Percentiles rank a stretch among this genome's conserved stretches.
phyloP scores from a whole-genome alignment of 1,140 invertebrate genomes.

The Pseudomyrmex flavicornis region DNA sequence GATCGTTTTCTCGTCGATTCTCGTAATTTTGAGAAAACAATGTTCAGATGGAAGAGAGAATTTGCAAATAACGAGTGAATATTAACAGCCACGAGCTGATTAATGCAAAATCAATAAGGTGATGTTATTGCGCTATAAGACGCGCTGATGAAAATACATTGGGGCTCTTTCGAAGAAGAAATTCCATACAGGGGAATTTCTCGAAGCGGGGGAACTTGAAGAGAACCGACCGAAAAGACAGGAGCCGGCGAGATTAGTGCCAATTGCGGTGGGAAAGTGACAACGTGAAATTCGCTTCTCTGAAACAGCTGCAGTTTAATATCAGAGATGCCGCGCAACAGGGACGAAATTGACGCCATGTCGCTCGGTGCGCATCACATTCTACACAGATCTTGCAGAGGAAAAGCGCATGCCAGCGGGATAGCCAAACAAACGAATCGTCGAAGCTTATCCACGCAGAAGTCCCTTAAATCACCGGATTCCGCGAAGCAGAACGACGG shows the following conservation, averaged over 20 bases:
- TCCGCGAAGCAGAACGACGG: conserved; percentile 33
- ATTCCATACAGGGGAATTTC: conserved; percentile 26
- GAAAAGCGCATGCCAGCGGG: conserved; percentile 89
- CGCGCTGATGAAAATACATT: conserved; percentile 9
- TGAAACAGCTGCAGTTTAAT: neutral
- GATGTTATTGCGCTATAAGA: neutral
- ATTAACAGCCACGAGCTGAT: neutral
- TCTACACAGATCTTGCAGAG: conserved; percentile 89
- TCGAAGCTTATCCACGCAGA: conserved; percentile 36
- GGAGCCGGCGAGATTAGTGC: conserved; percentile 1
- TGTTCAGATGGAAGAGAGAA: neutral
- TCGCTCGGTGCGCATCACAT: conserved; percentile 81
- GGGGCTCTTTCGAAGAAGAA: conserved; percentile 14
- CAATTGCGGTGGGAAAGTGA: conserved; percentile 39
- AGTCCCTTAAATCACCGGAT: conserved; percentile 17
- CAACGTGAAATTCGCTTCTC: conserved; percentile 8
- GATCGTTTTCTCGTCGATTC: neutral
- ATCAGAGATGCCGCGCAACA: conserved; percentile 84
- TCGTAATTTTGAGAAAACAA: neutral
- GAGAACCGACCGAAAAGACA: neutral
- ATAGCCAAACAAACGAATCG: conserved; percentile 82
- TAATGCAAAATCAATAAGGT: neutral
- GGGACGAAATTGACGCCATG: conserved; percentile 82
- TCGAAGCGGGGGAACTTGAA: conserved; percentile 2
- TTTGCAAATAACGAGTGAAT: neutral